Evolutionary conservation across 2,888 invertebrate genomes (phyloP), one percentile per base, ranked within the genome.

Genomic region (Andrena marginata): DNA sequence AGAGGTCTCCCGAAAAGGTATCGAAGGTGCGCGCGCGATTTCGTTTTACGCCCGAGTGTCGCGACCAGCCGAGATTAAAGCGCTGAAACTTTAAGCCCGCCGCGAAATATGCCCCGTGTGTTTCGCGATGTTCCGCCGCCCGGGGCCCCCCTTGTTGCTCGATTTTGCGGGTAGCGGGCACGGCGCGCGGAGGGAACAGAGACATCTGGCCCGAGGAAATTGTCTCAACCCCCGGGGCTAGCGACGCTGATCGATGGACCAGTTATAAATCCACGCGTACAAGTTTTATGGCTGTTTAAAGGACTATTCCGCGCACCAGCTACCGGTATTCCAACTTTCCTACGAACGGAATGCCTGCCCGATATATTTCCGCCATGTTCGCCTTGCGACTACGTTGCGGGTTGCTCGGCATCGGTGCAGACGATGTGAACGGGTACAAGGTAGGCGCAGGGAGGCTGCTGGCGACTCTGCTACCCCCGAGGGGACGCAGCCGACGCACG

Each of bases 1-100:
- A 88, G 81, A 85, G 76, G 77, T 82, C 82, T 80, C 85, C 74
- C 62, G 72, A 79, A 83, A 79, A 79, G 79, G 79, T 73, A 83
- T 78, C 75, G 79, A 68, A 69, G 76, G 72, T 69, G 70, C 51
- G 59, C 63, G 29, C 60, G 73, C 64, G 71, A 73, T 77, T 81
- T 75, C 35, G 62, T 42, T 23, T 42, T 56, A 56, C 29, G 23
- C 54, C 62, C 65, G 74, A 16, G 54, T 29, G 56, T 60, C 67
- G 67, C 80, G 59, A 29, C 29, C 31, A 63, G 3, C 13, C 35
- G 2, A 29, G 59, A 26, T 54, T 51, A 54, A 67, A 67, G 48
- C 60, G 23, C 63, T 42, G 70, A 71, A 80, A 60, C 33, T 77
- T 33, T 33, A 59, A 20, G 65, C 60, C 20, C 26, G 54, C 16